These are phyloP conservation scores for Pseudanteris insignis DNA, from an alignment of 2,888 invertebrate genomes.

Conservation along the genomic window DNA sequence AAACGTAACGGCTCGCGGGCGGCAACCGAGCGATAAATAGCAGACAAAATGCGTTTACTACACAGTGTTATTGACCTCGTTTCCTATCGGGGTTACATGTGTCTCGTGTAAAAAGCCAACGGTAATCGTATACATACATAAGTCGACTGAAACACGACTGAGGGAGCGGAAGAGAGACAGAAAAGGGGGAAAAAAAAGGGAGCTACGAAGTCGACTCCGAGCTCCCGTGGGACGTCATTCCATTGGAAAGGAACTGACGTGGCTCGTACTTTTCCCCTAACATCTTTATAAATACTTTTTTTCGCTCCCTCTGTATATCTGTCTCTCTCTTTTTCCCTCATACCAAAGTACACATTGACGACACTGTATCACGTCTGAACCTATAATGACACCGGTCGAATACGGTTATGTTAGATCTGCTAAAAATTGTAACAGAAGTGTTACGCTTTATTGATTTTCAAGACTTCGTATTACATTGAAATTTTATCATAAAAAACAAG, in stretches of 20 bases:
- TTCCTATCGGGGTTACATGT: constrained; percentile 9
- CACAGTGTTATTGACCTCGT: constrained; percentile 32
- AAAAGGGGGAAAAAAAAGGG: no score
- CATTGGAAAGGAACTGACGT: constrained; percentile 23
- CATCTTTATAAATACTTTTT: constrained; percentile 36
- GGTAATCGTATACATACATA: constrained; percentile 42
- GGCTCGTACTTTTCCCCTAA: constrained; percentile 18
- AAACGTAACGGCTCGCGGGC: no score
- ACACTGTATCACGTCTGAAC: constrained; percentile 19
- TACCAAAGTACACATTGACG: no score
- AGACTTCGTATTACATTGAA: no score
- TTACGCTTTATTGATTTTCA: no score
- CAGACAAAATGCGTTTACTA: constrained; percentile 27
- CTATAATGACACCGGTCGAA: constrained; percentile 14
- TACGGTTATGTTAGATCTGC: constrained; percentile 17
- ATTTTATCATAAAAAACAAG: no score
- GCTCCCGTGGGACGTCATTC: constrained; percentile 33
- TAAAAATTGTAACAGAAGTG: no score
- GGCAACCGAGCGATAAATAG: no score
- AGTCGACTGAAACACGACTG: constrained; percentile 22
- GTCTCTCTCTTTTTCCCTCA: no score
- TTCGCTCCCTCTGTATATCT: no score
- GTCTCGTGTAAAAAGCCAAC: constrained; percentile 21
- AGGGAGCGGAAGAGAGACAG: constrained; percentile 16
- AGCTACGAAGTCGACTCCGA: constrained; percentile 22